These are phyloP conservation scores for Anguilla rostrata DNA, from an alignment of 2,113 vertebrate genomes.

Conservation along the genomic window DNA sequence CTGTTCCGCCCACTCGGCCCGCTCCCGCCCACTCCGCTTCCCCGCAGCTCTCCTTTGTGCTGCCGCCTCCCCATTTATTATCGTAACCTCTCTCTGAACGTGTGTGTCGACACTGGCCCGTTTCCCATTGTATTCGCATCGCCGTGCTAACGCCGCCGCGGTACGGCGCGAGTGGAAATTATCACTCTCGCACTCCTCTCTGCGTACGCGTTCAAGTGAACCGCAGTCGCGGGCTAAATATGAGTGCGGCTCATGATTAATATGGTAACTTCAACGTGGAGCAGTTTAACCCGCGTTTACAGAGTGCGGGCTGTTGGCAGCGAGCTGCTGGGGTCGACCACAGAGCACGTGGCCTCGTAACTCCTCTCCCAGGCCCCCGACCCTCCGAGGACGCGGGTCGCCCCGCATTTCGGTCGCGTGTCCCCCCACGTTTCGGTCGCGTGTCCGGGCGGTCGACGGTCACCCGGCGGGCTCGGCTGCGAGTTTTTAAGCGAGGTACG, in stretches of 20 bases:
- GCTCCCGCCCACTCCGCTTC: background rate
- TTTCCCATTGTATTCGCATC: background rate
- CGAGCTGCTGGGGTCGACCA: background rate
- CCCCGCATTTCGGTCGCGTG: background rate
- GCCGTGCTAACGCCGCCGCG: too few species aligned
- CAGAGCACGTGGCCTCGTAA: background rate
- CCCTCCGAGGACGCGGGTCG: background rate
- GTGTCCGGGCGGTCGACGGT: background rate
- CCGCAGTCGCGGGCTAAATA: background rate
- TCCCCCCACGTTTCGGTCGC: background rate
- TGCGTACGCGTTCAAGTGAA: background rate
- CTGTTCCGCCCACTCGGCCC: background rate
- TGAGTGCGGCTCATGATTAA: background rate
- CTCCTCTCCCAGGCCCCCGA: background rate
- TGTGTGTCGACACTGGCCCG: background rate
- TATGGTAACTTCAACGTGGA: background rate
- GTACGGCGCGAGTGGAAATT: background rate
- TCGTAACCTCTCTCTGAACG: background rate
- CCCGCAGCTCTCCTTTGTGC: background rate
- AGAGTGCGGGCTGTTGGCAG: too few species aligned
- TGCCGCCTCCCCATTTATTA: background rate
- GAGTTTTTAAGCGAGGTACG: background rate
- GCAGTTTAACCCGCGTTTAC: background rate
- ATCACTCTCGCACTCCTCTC: background rate
- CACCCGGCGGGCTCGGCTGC: background rate